Percentiles rank a stretch among this genome's conserved stretches.
These are phyloP conservation scores for Odontesthes bonariensis DNA, from an alignment of 2,113 vertebrate species.

Conservation along the genomic window DNA sequence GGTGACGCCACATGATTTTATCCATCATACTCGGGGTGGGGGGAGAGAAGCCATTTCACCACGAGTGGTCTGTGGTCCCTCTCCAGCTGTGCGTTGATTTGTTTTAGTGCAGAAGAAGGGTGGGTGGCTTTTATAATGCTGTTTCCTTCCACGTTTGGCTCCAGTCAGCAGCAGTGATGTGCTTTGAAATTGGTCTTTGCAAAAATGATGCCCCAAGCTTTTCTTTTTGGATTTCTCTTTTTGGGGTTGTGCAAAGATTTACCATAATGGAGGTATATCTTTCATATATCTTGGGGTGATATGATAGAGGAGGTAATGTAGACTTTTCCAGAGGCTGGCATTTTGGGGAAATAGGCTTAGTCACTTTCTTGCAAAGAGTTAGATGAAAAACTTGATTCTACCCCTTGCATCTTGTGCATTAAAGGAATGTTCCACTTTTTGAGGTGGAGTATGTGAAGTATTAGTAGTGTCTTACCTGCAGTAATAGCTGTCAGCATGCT, in stretches of 20 bases:
- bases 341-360: not conserved
- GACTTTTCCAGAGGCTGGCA: not conserved
- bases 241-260: not conserved
- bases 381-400: not conserved
- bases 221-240: slow-evolving; percentile 7
- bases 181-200: slow-evolving; percentile 13
- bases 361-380: not conserved
- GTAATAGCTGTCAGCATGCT: no score
- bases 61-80: slow-evolving; percentile 44
- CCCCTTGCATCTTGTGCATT: not conserved
- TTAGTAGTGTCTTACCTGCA: no score
- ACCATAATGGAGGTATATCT: not conserved
- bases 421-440: not conserved
- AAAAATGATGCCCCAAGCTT: not conserved
- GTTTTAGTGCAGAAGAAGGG: slow-evolving; percentile 33
- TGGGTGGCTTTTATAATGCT: slow-evolving; percentile 20
- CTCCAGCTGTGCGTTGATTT: slow-evolving; percentile 49
- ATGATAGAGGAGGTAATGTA: not conserved
- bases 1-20: slow-evolving; percentile 52
- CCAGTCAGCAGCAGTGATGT: slow-evolving; percentile 1
- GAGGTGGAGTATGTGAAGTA: not conserved
- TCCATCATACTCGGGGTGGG: slow-evolving; percentile 19
- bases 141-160: slow-evolving; percentile 16
- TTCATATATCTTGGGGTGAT: not conserved
- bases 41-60: slow-evolving; percentile 34